Percentiles rank a stretch among this genome's conserved stretches.
Conservation (phyloP, 1,140 invertebrate genomes). For the Onthophagus taurus region DNA sequence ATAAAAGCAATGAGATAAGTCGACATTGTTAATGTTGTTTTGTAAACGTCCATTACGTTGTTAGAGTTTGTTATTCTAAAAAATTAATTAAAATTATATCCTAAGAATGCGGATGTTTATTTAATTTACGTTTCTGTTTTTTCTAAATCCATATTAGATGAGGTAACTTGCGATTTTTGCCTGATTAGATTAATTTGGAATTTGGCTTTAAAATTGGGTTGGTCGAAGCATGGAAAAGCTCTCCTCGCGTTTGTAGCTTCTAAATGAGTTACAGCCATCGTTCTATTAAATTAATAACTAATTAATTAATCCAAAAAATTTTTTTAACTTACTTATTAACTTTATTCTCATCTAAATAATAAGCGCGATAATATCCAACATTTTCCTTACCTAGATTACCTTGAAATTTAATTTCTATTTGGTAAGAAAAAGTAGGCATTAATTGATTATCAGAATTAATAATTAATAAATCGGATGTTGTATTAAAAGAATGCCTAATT, state of each 20-base stretch:
- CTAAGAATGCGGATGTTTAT: too few relatives aligned
- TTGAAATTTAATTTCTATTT: not conserved
- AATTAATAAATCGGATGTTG: not conserved
- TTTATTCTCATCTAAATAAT: slow-evolving; percentile 1
- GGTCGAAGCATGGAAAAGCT: slow-evolving; percentile 15
- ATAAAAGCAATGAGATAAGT: not conserved
- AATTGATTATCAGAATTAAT: not conserved
- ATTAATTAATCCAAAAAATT: not conserved
- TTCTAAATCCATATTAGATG: slow-evolving; percentile 3
- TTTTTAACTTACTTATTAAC: not conserved
- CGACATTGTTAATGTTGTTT: slow-evolving; percentile 3
- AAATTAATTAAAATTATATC: not conserved
- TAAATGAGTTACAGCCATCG: slow-evolving; percentile 9
- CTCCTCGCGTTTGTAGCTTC: slow-evolving; percentile 12
- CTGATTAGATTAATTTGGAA: slow-evolving; percentile 8
- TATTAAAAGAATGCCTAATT: not conserved
- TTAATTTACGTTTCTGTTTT: too few relatives aligned
- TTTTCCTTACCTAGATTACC: not conserved
- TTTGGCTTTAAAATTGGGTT: slow-evolving; percentile 13
- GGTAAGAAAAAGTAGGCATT: not conserved
- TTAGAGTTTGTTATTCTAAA: not conserved
- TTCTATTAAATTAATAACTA: not conserved
- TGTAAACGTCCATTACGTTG: not conserved
- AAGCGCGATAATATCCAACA: slow-evolving; percentile 8
- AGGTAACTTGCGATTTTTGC: not conserved